Conservation (phyloP, 2,888 invertebrate genomes). For the Nemurella pictetii region DNA sequence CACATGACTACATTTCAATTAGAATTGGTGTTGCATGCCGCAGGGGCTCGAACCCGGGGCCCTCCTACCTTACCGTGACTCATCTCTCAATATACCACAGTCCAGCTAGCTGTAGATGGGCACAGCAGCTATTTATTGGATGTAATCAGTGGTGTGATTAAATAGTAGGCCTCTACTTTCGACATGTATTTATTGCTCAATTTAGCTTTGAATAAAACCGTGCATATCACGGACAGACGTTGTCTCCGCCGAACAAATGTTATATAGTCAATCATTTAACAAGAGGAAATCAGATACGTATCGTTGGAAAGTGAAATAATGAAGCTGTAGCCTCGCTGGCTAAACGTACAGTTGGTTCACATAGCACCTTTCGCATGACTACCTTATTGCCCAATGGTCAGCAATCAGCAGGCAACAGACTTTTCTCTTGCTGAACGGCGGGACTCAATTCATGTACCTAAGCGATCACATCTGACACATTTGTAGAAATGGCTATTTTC, state of each 20-base stretch:
- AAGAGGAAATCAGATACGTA: neutral
- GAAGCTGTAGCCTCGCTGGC: neutral
- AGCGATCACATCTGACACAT: neutral
- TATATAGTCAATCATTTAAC: slow-evolving; percentile 4
- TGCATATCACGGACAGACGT: neutral
- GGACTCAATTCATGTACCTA: neutral
- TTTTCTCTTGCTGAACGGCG: neutral
- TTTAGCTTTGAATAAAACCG: slow-evolving; percentile 5
- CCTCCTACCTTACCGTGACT: neutral
- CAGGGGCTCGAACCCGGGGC: neutral
- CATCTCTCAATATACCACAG: neutral
- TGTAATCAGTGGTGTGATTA: neutral
- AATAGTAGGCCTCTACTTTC: slow-evolving; percentile 7
- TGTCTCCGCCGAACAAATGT: slow-evolving; percentile 2
- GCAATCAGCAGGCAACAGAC: no score
- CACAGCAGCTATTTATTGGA: neutral
- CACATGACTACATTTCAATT: neutral
- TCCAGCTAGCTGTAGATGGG: neutral
- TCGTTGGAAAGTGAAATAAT: neutral
- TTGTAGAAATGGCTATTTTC: neutral
- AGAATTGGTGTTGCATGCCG: neutral
- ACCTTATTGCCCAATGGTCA: neutral
- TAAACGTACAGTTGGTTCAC: neutral
- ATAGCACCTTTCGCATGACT: neutral
- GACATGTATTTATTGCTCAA: slow-evolving; percentile 21